A percentile compares a stretch with the other conserved stretches of the same genome.
Evolutionary conservation across 2,797 vertebrate genomes (phyloP).

Genomic region (Cuniculus paca): DNA sequence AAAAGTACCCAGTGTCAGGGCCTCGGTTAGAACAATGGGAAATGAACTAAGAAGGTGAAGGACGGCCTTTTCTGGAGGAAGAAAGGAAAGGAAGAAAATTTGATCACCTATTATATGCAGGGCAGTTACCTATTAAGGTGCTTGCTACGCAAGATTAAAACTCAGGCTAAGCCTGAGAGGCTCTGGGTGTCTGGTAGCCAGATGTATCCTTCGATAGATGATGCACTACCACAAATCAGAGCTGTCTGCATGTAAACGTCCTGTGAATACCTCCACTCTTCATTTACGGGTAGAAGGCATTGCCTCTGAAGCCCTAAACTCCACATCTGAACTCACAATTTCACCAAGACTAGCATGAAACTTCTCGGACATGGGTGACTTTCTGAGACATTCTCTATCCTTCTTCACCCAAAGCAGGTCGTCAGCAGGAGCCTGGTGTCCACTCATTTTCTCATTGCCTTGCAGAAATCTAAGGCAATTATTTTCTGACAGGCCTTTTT

Average conservation of each 20-base stretch:
- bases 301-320: neutral
- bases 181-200: accelerated
- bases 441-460: neutral
- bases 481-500: neutral
- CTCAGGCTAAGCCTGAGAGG: accelerated
- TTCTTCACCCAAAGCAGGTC: neutral
- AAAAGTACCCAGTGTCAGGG: neutral
- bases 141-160: neutral
- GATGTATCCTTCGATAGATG: accelerated
- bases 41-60: neutral
- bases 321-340: neutral
- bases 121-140: too few species aligned
- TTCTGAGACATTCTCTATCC: neutral
- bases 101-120: neutral
- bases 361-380: neutral
- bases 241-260: accelerated
- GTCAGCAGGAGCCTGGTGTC: neutral
- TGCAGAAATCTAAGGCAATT: neutral
- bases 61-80: neutral
- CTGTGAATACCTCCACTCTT: accelerated
- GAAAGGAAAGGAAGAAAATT: neutral
- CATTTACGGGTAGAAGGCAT: neutral
- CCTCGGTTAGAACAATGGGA: too few species aligned
- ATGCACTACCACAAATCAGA: neutral
- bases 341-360: neutral